These are phyloP conservation scores for Cyphomyrus plagiostoma DNA, from an alignment of 2,113 vertebrate species.

Conservation along the genomic window DNA sequence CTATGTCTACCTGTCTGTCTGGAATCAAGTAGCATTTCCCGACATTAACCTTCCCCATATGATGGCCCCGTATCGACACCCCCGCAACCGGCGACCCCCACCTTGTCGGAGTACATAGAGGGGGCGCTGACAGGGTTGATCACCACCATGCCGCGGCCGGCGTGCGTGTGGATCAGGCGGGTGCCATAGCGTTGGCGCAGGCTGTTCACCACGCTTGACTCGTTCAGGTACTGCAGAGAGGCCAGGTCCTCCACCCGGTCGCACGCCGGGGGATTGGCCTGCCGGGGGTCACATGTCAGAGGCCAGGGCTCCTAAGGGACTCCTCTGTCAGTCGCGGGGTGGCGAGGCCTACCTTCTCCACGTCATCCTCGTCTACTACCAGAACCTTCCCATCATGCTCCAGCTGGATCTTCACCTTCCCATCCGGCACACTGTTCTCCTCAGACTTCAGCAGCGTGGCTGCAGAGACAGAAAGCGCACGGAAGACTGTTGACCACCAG, in stretches of 20 bases:
- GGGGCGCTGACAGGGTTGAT: constrained; percentile 87
- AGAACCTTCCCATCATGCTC: constrained; percentile 83
- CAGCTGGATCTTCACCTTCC: constrained; percentile 87
- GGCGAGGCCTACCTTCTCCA: constrained; percentile 79
- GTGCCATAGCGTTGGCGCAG: constrained; percentile 83
- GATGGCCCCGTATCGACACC: not conserved
- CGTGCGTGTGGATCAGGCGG: constrained; percentile 85
- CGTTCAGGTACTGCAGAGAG: constrained; percentile 87
- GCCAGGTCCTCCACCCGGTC: constrained; percentile 88
- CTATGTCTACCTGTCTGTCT: not conserved
- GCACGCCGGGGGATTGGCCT: constrained; percentile 83
- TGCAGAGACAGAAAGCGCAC: constrained; percentile 37
- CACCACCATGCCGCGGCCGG: constrained; percentile 81
- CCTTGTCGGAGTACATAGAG: constrained; percentile 96
- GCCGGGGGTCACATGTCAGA: constrained; percentile 31
- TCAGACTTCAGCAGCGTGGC: constrained; percentile 80
- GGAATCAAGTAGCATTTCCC: not conserved
- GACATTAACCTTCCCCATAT: not conserved
- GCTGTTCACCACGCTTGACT: constrained; percentile 85
- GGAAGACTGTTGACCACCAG: not conserved
- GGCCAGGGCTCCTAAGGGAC: not conserved
- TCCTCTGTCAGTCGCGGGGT: not conserved
- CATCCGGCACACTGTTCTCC: constrained; percentile 73
- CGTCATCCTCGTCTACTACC: constrained; percentile 93
- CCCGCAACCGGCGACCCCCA: constrained; percentile 34